These are phyloP conservation scores for Drosophila neonasuta DNA, from an alignment of 2,888 invertebrate species.

Conservation along the genomic window DNA sequence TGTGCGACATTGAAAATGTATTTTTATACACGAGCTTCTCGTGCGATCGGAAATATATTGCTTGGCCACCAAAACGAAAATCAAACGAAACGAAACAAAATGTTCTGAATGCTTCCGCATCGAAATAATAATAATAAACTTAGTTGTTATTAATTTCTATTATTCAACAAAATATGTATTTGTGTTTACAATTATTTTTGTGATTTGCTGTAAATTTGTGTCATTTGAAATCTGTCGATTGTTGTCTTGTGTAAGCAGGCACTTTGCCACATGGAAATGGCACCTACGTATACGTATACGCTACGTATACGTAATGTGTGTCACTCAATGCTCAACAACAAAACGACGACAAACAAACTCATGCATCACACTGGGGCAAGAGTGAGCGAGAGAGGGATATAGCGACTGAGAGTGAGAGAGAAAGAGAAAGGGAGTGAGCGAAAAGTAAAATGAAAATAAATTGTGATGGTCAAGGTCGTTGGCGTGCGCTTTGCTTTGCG, in stretches of 20 bases:
- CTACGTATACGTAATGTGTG: conserved; percentile 22
- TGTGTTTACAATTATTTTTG: neutral
- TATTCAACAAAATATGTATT: neutral
- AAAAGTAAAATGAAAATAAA: conserved; percentile 76
- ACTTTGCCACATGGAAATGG: conserved; percentile 27
- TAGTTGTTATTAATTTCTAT: neutral
- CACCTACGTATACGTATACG: conserved; percentile 5
- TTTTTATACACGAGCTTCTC: conserved; percentile 37
- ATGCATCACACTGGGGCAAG: neutral
- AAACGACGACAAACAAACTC: conserved; percentile 15
- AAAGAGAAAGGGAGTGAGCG: conserved; percentile 29
- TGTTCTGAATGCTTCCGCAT: conserved; percentile 15
- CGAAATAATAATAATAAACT: neutral
- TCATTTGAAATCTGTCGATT: conserved; percentile 3
- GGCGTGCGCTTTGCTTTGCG: conserved; percentile 70
- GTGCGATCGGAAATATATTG: conserved; percentile 19
- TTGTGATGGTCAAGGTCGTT: conserved; percentile 80
- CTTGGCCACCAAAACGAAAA: conserved; percentile 6
- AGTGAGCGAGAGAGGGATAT: neutral
- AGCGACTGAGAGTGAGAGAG: conserved; percentile 23
- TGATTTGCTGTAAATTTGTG: neutral
- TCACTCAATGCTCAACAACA: conserved; percentile 20
- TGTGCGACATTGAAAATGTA: conserved; percentile 62
- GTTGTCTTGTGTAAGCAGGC: conserved; percentile 22
- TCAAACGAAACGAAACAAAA: neutral